Conservation (phyloP, 2,888 invertebrate genomes). For the Lottia gigantea region DNA sequence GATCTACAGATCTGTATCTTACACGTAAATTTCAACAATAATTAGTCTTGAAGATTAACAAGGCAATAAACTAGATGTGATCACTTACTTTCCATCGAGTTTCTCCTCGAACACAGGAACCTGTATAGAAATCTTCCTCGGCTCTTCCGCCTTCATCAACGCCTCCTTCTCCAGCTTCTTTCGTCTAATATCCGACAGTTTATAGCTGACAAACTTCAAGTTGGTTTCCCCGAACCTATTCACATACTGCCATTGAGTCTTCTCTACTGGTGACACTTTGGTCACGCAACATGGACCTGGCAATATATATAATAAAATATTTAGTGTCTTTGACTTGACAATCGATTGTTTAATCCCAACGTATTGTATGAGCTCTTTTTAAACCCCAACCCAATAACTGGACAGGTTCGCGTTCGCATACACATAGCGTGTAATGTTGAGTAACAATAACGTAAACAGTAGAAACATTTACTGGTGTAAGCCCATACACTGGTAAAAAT, state of each 20-base stretch:
- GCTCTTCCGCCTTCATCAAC: conserved; percentile 24
- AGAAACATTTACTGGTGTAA: no score
- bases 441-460: no score
- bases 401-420: no score
- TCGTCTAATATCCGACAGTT: conserved; percentile 33
- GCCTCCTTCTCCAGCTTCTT: conserved; percentile 21
- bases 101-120: conserved; percentile 34
- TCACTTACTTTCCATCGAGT: conserved; percentile 29
- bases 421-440: no score
- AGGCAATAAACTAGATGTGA: not conserved
- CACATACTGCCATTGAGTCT: conserved; percentile 35
- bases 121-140: conserved; percentile 29
- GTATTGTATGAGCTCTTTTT: no score
- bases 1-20: no score
- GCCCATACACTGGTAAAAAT: no score
- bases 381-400: no score
- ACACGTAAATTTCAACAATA: no score
- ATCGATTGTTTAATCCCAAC: no score
- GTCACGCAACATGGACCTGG: conserved; percentile 45
- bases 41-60: no score
- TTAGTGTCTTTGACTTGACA: no score
- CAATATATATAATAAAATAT: not conserved
- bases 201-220: conserved; percentile 47
- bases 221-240: conserved; percentile 49
- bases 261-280: conserved; percentile 40